These are phyloP conservation scores for Cyphomyrus discorhynchus DNA, from an alignment of 2,113 vertebrate genomes.

Conservation along the genomic window DNA sequence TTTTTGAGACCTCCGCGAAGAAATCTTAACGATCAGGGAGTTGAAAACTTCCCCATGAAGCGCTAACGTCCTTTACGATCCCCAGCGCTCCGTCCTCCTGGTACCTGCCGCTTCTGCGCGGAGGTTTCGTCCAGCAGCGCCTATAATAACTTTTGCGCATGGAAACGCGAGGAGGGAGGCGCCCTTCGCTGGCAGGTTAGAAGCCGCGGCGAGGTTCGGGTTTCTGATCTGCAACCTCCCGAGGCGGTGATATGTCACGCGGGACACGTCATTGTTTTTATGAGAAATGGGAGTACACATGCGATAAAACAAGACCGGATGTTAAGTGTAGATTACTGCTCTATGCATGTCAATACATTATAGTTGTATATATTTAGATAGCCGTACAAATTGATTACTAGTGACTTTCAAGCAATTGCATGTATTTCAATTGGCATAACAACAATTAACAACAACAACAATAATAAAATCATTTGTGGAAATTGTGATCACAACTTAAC, in stretches of 20 bases:
- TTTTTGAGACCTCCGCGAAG: slow-evolving; percentile 2
- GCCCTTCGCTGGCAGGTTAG: neutral
- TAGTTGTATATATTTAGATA: neutral
- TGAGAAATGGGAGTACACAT: neutral
- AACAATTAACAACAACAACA: neutral
- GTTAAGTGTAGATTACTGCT: neutral
- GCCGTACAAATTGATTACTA: neutral
- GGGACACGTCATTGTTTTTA: neutral
- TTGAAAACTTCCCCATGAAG: neutral
- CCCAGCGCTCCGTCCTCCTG: neutral
- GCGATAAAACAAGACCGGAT: neutral
- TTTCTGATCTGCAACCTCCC: neutral
- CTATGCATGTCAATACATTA: neutral
- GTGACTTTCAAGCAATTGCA: neutral
- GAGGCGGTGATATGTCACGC: neutral
- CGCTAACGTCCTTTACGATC: neutral
- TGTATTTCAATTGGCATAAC: neutral
- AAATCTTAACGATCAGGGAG: neutral
- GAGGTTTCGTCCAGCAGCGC: neutral
- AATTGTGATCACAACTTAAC: neutral
- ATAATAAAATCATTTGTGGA: neutral
- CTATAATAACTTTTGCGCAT: slow-evolving; percentile 14
- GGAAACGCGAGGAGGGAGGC: neutral
- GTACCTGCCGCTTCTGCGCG: slow-evolving; percentile 61
- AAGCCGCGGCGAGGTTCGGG: neutral